Base-by-base conservation (phyloP, 2,797 vertebrate species). In the Geotrypetes seraphini region DNA sequence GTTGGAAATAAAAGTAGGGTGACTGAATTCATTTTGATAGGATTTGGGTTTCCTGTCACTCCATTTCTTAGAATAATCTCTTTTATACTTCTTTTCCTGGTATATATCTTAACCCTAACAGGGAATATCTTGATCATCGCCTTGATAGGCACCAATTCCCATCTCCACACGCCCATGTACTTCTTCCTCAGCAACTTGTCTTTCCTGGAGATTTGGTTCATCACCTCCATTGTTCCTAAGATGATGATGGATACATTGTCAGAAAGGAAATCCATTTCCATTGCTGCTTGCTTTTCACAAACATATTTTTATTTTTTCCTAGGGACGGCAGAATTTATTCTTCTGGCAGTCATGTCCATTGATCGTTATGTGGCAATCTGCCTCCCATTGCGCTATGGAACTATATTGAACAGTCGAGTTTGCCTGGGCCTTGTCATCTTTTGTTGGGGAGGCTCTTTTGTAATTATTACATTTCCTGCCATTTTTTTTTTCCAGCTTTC, bases 331-430 rank as follows among this genome's bases (percentile, higher is more conserved):
- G 75, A 78, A 47, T 81, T 69, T 14, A 55, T 79, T 28, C 71
- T 80, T 20, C 57, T 85, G 51, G 53, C 68, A 17, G 70, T 31
- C 14, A 78, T 81, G 80, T 71, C 76, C 6, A 43, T 81, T 28
- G 79, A 83, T 43, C 50, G 67, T 27, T 77, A 73, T 2, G 30
- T 80, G 25, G 74, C 79, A 16, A 61, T 84, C 28, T 79, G 75
- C 25, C 53, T 66, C 24, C 79, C 78, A 6, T 48, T 80, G 6
- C 57, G 51, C 43, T 83, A 81, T 32, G 38, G 38, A 2, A 20
- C 33, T 12, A 22, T 78, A 14, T 69, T 80, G 69, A 57, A 44
- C 3, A 43, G 31, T 2, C 34, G 29, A 8, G 9, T 36, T 2
- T 63, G 63, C 3, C 5, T 17, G 12, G 43, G 24, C 7, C 36